Evolutionary conservation across 2,113 vertebrate genomes (phyloP).

Genomic region (Syrrhaptes paradoxus): DNA sequence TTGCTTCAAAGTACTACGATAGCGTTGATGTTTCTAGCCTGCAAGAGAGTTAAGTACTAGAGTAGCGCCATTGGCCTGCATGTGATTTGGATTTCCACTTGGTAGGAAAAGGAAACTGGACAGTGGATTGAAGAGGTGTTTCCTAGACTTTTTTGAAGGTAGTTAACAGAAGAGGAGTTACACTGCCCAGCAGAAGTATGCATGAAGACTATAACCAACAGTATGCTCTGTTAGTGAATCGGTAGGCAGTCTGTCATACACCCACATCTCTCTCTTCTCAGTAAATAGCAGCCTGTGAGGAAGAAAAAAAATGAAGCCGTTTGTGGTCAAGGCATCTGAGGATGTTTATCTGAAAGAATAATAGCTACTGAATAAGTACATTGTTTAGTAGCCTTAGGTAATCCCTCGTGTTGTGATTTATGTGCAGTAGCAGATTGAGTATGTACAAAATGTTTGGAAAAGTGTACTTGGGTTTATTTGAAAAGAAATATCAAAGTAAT

Average conservation of each 20-base stretch:
- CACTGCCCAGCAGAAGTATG: background rate
- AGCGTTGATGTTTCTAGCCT: slow-evolving; percentile 32
- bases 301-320: background rate
- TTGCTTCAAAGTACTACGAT: slow-evolving; percentile 34
- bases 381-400: slow-evolving; percentile 53
- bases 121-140: slow-evolving; percentile 20
- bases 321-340: slow-evolving; percentile 28
- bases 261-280: background rate
- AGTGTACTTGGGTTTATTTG: slow-evolving; percentile 12
- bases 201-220: background rate
- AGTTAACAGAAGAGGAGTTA: background rate
- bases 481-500: slow-evolving; percentile 24
- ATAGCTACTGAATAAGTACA: slow-evolving; percentile 45
- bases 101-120: slow-evolving; percentile 31
- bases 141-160: background rate
- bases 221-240: background rate
- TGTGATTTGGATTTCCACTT: slow-evolving; percentile 30
- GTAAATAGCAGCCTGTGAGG: slow-evolving; percentile 41
- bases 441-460: slow-evolving; percentile 38
- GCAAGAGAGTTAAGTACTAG: slow-evolving; percentile 35
- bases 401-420: slow-evolving; percentile 60
- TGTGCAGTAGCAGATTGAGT: slow-evolving; percentile 32
- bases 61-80: background rate
- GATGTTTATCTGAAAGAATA: slow-evolving; percentile 37
- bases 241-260: slow-evolving; percentile 10